phyloP scores from a whole-genome alignment of 2,113 vertebrate species.

The Saimiri boliviensis region DNA sequence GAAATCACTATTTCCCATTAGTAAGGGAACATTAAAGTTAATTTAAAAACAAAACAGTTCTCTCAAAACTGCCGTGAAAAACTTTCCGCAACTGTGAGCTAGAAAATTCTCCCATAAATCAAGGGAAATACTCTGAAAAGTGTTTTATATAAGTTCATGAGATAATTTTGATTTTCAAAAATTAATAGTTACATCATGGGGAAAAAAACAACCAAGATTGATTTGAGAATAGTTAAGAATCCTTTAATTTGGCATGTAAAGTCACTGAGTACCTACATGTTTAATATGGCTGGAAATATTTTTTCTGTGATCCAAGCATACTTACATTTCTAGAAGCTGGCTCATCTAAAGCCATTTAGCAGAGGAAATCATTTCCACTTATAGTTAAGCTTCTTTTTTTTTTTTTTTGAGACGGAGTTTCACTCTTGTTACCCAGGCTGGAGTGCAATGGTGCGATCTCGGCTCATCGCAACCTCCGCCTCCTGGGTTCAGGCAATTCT shows the following conservation, averaged over 20 bases:
- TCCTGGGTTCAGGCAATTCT: too few relatives aligned
- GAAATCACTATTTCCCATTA: not conserved
- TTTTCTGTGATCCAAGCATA: not conserved
- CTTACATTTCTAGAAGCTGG: not conserved
- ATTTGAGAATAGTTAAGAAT: conserved; percentile 10
- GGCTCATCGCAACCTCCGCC: too few relatives aligned
- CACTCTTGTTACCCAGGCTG: too few relatives aligned
- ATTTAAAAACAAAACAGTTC: not conserved
- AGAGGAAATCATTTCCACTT: conserved; percentile 3
- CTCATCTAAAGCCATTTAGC: not conserved
- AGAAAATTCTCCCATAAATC: conserved; percentile 12
- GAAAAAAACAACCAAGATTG: not conserved
- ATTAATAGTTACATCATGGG: not conserved
- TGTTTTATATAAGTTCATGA: not conserved
- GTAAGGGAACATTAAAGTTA: not conserved
- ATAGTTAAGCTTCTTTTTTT: too few relatives aligned
- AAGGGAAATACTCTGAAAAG: not conserved
- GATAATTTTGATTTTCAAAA: not conserved
- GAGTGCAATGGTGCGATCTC: too few relatives aligned
- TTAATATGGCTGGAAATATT: conserved; percentile 9
- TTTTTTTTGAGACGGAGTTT: too few relatives aligned
- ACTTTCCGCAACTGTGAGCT: not conserved
- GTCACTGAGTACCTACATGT: not conserved
- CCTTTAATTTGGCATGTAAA: not conserved
- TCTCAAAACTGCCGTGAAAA: not conserved